A percentile compares a stretch with the other conserved stretches of the same genome.
phyloP scores from a whole-genome alignment of 2,797 vertebrate genomes.

The Sebastes vulpes region DNA sequence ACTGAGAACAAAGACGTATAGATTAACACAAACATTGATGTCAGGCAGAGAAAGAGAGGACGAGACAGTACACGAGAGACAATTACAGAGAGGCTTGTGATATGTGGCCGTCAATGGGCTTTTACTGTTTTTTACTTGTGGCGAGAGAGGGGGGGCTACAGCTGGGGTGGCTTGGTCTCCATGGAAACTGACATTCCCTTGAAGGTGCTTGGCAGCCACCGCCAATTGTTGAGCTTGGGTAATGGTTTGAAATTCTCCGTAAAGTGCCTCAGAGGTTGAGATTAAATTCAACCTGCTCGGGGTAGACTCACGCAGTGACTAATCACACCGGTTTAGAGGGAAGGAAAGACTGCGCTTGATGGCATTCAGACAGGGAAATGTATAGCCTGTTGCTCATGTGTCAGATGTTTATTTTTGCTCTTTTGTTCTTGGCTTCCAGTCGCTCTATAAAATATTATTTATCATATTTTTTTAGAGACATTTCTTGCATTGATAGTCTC shows the following conservation, averaged over 20 bases:
- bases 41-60: constrained; percentile 17
- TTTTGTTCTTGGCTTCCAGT: constrained; percentile 4
- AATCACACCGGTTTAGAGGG: constrained; percentile 38
- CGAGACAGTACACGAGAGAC: constrained; percentile 7
- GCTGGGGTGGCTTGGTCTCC: constrained; percentile 72
- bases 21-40: constrained; percentile 38
- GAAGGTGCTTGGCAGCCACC: constrained; percentile 70
- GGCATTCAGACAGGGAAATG: constrained; percentile 21
- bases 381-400: constrained; percentile 3
- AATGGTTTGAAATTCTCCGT: constrained; percentile 74
- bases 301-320: constrained; percentile 39
- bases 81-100: constrained; percentile 32
- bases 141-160: constrained; percentile 18
- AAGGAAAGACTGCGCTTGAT: constrained; percentile 28
- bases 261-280: constrained; percentile 73
- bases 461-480: neutral
- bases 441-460: neutral
- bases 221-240: constrained; percentile 76
- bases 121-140: constrained; percentile 20
- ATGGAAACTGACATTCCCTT: constrained; percentile 85
- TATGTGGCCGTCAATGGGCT: constrained; percentile 47
- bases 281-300: constrained; percentile 60
- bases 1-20: constrained; percentile 22
- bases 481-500: neutral
- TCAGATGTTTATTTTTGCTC: neutral